These are phyloP conservation scores for Parasteatoda tepidariorum DNA, from an alignment of 1,140 invertebrate genomes.

Conservation along the genomic window DNA sequence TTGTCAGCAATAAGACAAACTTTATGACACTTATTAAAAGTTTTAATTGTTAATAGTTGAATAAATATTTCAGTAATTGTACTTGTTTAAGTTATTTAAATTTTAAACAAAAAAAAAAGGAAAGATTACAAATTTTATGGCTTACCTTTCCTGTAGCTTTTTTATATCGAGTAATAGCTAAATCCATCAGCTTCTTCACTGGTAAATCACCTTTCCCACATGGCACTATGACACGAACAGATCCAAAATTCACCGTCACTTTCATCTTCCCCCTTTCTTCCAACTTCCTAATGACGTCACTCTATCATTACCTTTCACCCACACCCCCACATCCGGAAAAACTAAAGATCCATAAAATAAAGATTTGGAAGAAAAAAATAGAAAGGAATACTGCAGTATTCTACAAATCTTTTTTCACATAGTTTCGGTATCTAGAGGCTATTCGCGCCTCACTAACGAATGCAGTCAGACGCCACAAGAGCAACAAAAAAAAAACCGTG, in stretches of 20 bases:
- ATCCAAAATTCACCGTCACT: constrained; percentile 97
- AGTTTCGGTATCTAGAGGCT: constrained; percentile 1
- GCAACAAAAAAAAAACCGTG: background rate
- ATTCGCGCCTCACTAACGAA: background rate
- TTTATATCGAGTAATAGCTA: constrained; percentile 91
- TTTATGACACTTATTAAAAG: too few relatives aligned
- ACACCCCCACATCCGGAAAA: constrained; percentile 11
- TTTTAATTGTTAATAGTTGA: too few relatives aligned
- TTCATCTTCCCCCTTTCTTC: constrained; percentile 78
- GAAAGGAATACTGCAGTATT: constrained; percentile 27
- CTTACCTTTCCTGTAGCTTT: constrained; percentile 96
- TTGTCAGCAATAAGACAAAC: background rate
- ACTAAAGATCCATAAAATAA: background rate
- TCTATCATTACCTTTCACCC: constrained; percentile 34
- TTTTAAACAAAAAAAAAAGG: too few relatives aligned
- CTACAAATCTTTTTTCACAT: constrained; percentile 48
- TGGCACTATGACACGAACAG: constrained; percentile 92
- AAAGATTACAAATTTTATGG: too few relatives aligned
- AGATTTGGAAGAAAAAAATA: background rate
- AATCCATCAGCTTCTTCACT: constrained; percentile 90
- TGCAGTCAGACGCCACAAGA: background rate
- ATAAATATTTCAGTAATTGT: too few relatives aligned
- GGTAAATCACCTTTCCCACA: constrained; percentile 92
- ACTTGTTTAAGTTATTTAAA: too few relatives aligned
- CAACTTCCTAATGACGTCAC: constrained; percentile 53